phyloP scores from a whole-genome alignment of 2,888 invertebrate species.

The Ctena decussata region DNA sequence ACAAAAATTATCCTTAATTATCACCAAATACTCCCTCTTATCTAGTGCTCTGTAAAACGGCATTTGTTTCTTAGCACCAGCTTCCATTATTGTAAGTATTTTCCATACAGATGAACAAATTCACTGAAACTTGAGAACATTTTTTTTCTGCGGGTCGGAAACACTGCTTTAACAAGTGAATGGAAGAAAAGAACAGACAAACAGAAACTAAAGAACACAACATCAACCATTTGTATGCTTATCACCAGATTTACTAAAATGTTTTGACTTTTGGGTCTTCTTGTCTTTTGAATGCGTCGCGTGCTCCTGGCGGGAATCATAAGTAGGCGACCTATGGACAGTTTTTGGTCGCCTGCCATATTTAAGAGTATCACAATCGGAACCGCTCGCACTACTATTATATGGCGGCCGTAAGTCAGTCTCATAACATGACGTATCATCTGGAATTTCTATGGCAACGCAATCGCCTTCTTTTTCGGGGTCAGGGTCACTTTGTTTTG shows the following conservation, averaged over 20 bases:
- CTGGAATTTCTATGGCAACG: slow-evolving; percentile 76
- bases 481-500: slow-evolving; percentile 49
- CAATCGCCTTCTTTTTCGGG: slow-evolving; percentile 69
- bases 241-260: background rate
- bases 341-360: background rate
- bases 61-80: no score
- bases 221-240: background rate
- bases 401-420: slow-evolving; percentile 57
- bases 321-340: slow-evolving; percentile 31
- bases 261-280: background rate
- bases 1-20: no score
- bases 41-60: no score
- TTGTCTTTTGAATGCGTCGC: background rate
- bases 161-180: no score
- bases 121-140: no score
- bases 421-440: slow-evolving; percentile 71
- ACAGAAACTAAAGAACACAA: background rate
- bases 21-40: no score
- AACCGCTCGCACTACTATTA: slow-evolving; percentile 63
- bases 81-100: no score
- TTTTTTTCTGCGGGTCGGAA: no score
- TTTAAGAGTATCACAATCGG: slow-evolving; percentile 53
- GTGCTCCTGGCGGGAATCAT: slow-evolving; percentile 10
- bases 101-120: no score
- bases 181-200: no score